Base-by-base conservation (phyloP, 2,797 vertebrate species). In the Rhodeus uyekii region DNA sequence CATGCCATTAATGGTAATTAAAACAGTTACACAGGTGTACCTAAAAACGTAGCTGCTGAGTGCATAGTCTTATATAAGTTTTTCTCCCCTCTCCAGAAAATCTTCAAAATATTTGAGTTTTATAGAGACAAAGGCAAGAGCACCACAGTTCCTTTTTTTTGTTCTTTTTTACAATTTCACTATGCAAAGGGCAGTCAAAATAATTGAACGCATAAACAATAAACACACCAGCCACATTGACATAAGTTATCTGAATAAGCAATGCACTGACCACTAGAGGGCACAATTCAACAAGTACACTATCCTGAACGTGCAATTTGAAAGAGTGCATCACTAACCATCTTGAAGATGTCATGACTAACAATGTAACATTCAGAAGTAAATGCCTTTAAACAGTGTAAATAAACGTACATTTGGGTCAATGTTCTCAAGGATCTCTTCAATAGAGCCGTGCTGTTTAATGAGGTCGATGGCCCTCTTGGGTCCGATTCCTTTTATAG, bases 401-500 rank as follows among this genome's bases (percentile, higher is more conserved):
- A 69, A 53, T 60, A 8, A 85, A 89, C 90, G 87, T 76, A 95
- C 95, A 63, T 84, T 96, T 50, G 91, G 83, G 86, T 99, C 98
- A 0, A 99, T 95, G 84, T 95, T 96, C 39, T 96, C 94, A 8
- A 99, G 81, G 3, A 99, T 97, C 90, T 95, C 96, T 88, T 99
- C 97, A 0, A 99, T 99, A 91, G 83, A 90, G 83, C 96, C 95
- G 64, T 99, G 96, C 88, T 97, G 97, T 84, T 84, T 94, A 91
- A 99, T 98, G 80, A 99, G 95, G 89, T 99, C 98, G 0, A 99
- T 94, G 0, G 98, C 97, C 29, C 97, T 95, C 91, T 99, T 99
- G 48, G 98, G 98, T 53, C 98, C 98, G 0, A 99, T 96, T 64
- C 98, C 98, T 8, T 96, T 97, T 86, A 99, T 99, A 85, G 96